Percentiles rank a stretch among this genome's conserved stretches.
Evolutionary conservation across 2,888 invertebrate species (phyloP).

Genomic region (Hydraecia micacea): DNA sequence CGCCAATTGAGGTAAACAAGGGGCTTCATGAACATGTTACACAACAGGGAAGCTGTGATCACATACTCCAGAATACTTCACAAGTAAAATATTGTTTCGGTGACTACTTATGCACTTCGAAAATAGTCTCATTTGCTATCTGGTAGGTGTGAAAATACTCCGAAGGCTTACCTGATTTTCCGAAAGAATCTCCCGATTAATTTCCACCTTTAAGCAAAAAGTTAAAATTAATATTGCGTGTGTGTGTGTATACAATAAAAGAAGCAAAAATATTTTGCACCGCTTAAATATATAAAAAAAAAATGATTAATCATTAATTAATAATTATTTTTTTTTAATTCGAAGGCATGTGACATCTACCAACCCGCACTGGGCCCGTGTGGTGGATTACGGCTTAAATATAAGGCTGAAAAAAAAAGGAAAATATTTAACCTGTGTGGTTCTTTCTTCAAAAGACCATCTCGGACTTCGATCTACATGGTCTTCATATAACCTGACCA

Average conservation of each 20-base stretch:
- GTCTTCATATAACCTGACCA: too few relatives aligned
- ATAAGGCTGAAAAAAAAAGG: background rate
- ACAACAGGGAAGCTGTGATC: background rate
- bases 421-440: too few relatives aligned
- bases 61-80: background rate
- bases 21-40: conserved; percentile 13
- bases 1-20: conserved; percentile 24
- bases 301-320: too few relatives aligned
- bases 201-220: background rate
- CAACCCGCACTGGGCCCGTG: too few relatives aligned
- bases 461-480: too few relatives aligned
- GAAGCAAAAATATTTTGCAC: background rate
- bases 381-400: too few relatives aligned
- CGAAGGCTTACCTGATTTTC: background rate
- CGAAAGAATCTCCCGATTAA: background rate
- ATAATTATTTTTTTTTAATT: too few relatives aligned
- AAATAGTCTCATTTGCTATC: background rate
- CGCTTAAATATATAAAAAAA: background rate
- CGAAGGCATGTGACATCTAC: too few relatives aligned
- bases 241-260: background rate
- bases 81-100: background rate
- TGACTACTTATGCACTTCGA: background rate
- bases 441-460: too few relatives aligned
- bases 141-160: background rate
- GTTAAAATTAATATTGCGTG: background rate